Conservation (phyloP, 2,113 vertebrate species). For the Gobio gobio region DNA sequence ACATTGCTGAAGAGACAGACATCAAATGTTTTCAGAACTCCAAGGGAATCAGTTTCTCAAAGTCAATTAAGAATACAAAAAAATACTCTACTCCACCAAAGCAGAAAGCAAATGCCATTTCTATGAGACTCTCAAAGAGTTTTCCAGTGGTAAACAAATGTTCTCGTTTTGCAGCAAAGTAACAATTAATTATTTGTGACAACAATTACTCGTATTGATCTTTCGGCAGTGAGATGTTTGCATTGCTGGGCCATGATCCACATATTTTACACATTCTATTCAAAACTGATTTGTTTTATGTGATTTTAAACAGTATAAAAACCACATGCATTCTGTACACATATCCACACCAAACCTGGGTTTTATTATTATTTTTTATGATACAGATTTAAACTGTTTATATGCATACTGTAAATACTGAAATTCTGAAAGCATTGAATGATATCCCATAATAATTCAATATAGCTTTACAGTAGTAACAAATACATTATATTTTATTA, state of each 20-base stretch:
- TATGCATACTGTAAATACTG: too few species aligned
- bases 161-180: background rate
- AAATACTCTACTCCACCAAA: background rate
- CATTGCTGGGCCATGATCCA: background rate
- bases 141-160: background rate
- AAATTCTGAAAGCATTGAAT: too few species aligned
- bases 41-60: background rate
- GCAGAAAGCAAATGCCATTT: background rate
- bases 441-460: too few species aligned
- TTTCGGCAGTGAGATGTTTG: background rate
- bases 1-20: background rate
- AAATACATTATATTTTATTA: too few species aligned
- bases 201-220: background rate
- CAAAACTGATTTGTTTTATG: background rate
- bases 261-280: background rate
- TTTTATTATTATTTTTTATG: too few species aligned
- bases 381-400: too few species aligned
- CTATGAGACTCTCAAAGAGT: background rate
- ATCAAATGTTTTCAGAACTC: constrained; percentile 21
- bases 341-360: background rate
- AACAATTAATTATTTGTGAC: background rate
- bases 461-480: too few species aligned
- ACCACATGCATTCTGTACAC: background rate
- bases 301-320: background rate
- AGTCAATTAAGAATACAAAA: background rate